phyloP scores from a whole-genome alignment of 2,888 invertebrate species.

The Orchesella flavescens region DNA sequence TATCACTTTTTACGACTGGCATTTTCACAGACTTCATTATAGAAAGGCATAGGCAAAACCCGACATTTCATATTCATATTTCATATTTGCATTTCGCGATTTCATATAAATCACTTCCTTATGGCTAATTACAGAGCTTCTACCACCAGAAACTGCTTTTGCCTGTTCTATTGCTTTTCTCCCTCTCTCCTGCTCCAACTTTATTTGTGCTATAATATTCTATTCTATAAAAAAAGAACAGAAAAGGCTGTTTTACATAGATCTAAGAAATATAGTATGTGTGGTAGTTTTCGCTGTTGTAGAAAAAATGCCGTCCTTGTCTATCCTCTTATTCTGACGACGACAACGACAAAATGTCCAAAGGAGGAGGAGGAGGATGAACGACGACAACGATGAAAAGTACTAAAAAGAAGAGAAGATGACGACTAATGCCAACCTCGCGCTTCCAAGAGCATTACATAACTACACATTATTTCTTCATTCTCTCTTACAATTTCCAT shows the following conservation, averaged over 20 bases:
- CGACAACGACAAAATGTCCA: slow-evolving; percentile 12
- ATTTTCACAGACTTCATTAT: slow-evolving; percentile 57
- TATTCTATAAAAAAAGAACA: slow-evolving; percentile 32
- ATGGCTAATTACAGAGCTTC: slow-evolving; percentile 72
- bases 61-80: slow-evolving; percentile 66
- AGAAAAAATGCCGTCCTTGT: slow-evolving; percentile 32
- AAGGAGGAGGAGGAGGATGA: slow-evolving; percentile 13
- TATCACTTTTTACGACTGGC: slow-evolving; percentile 71
- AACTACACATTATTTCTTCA: not conserved
- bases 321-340: slow-evolving; percentile 26
- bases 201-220: slow-evolving; percentile 51
- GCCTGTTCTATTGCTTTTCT: slow-evolving; percentile 45
- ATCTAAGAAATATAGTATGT: slow-evolving; percentile 24
- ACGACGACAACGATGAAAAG: not conserved
- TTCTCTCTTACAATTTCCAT: not conserved
- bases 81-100: slow-evolving; percentile 72
- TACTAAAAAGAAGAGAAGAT: slow-evolving; percentile 1
- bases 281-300: slow-evolving; percentile 13
- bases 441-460: not conserved
- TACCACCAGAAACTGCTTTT: slow-evolving; percentile 52
- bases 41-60: not conserved
- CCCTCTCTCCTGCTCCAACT: slow-evolving; percentile 28
- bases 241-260: slow-evolving; percentile 31
- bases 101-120: slow-evolving; percentile 71
- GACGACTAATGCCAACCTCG: not conserved